Percentiles rank a stretch among this genome's conserved stretches.
These are phyloP conservation scores for Sipha maydis DNA, from an alignment of 2,888 invertebrate species.

Conservation along the genomic window DNA sequence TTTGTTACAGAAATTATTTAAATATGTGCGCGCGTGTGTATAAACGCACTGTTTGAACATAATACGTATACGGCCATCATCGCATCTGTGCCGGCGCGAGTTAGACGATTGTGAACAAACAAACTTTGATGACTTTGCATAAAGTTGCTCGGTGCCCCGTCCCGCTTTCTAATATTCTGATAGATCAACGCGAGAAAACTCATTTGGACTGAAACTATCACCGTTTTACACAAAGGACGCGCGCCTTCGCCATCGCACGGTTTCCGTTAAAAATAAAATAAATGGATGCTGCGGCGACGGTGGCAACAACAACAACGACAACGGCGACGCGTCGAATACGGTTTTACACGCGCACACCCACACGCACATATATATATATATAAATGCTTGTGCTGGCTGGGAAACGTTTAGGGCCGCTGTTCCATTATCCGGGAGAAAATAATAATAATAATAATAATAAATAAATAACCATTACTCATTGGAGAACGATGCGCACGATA, in stretches of 20 bases:
- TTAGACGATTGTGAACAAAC: slow-evolving; percentile 15
- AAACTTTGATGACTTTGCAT: slow-evolving; percentile 27
- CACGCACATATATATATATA: neutral
- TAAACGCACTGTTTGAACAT: neutral
- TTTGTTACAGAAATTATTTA: neutral
- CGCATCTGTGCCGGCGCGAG: neutral
- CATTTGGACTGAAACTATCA: slow-evolving; percentile 30
- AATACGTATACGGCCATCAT: neutral
- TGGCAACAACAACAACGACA: no score
- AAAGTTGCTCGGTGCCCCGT: neutral
- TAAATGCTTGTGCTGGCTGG: neutral
- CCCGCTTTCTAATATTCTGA: neutral
- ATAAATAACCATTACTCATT: slow-evolving; percentile 18
- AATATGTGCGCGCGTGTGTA: neutral
- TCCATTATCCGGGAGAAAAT: neutral
- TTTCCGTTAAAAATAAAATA: slow-evolving; percentile 27
- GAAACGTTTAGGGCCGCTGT: slow-evolving; percentile 3
- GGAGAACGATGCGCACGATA: slow-evolving; percentile 1
- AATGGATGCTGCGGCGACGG: neutral
- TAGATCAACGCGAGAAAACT: slow-evolving; percentile 23
- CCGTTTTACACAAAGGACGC: neutral
- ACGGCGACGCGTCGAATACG: neutral
- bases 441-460: neutral
- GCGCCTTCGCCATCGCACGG: neutral
- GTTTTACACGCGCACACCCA: neutral